Evolutionary conservation across 2,797 vertebrate species (phyloP).

Genomic region (Gymnoscopelus microlampas): DNA sequence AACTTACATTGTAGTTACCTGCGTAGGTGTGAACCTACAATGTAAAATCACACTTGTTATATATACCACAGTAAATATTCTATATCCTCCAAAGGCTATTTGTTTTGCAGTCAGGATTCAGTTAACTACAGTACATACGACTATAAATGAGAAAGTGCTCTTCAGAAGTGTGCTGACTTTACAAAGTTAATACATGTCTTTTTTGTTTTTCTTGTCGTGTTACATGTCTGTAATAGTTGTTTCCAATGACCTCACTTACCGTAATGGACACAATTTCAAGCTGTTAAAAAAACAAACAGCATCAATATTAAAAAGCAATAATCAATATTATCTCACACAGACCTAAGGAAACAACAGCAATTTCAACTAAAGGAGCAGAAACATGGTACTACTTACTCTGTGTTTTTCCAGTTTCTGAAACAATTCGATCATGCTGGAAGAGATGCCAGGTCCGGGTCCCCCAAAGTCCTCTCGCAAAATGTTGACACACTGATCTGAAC

Average conservation of each 20-base stretch:
- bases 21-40: slow-evolving; percentile 80
- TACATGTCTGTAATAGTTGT: too few species aligned
- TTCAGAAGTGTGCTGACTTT: too few species aligned
- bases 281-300: slow-evolving; percentile 60
- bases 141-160: neutral
- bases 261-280: slow-evolving; percentile 83
- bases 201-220: too few species aligned
- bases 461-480: slow-evolving; percentile 75
- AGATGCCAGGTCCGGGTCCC: slow-evolving; percentile 63
- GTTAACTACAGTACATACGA: neutral
- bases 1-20: slow-evolving; percentile 79
- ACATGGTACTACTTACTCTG: slow-evolving; percentile 86
- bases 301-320: neutral
- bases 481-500: slow-evolving; percentile 77
- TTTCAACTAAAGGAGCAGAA: neutral
- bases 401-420: slow-evolving; percentile 94
- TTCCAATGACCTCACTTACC: slow-evolving; percentile 62
- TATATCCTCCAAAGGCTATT: neutral
- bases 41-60: slow-evolving; percentile 8
- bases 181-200: too few species aligned
- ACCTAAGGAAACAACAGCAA: slow-evolving; percentile 3
- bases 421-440: slow-evolving; percentile 91
- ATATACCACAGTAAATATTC: neutral
- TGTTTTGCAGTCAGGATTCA: neutral
- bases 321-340: neutral